Percentiles rank a stretch among this genome's conserved stretches.
Conservation (phyloP, 2,113 vertebrate species). For the Climacteris rufus region DNA sequence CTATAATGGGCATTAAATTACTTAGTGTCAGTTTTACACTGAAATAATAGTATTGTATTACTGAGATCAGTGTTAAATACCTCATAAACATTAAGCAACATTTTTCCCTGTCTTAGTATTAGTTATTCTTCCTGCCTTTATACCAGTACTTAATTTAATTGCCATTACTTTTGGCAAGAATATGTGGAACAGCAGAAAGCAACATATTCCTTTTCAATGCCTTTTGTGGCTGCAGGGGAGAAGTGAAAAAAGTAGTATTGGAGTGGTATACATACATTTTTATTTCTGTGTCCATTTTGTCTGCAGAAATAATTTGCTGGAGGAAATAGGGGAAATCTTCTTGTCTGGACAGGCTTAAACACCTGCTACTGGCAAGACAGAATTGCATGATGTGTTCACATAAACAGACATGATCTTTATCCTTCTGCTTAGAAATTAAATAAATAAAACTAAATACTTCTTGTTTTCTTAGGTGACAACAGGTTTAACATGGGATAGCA, state of each 20-base stretch:
- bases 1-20: not conserved
- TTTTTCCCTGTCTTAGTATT: not conserved
- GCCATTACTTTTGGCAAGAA: not conserved
- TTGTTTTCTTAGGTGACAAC: not conserved
- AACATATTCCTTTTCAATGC: not conserved
- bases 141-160: not conserved
- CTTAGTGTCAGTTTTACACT: not conserved
- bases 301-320: not conserved
- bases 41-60: not conserved
- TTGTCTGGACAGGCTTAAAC: not conserved
- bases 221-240: not conserved
- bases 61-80: not conserved
- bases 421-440: not conserved
- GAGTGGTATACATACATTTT: not conserved
- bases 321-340: not conserved
- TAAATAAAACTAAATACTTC: not conserved
- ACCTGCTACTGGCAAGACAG: not conserved
- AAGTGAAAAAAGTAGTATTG: not conserved
- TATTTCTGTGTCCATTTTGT: not conserved
- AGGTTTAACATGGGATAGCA: not conserved
- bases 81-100: not conserved
- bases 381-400: not conserved
- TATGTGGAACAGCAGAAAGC: not conserved
- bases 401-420: not conserved
- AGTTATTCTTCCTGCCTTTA: not conserved